Evolutionary conservation across 2,113 vertebrate genomes (phyloP).

Genomic region (Rhegmatorhina hoffmannsi): DNA sequence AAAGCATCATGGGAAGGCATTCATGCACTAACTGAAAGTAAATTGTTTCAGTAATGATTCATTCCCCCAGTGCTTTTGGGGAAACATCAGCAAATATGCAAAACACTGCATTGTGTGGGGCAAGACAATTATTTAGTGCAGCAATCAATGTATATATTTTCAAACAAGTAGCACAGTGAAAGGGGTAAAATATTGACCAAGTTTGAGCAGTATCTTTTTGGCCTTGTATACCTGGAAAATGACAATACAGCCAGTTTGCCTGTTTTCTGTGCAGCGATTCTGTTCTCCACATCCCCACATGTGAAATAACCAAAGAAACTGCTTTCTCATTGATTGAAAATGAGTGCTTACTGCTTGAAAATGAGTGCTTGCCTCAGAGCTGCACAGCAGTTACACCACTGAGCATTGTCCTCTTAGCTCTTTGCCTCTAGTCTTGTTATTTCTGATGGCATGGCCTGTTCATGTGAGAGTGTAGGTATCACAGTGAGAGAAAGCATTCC

Average conservation of each 20-base stretch:
- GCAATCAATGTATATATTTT: slow-evolving; percentile 50
- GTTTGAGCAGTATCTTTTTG: not conserved
- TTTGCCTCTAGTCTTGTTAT: not conserved
- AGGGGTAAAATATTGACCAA: not conserved
- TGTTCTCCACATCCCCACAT: not conserved
- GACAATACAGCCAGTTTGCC: not conserved
- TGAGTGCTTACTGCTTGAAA: not conserved
- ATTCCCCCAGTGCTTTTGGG: slow-evolving; percentile 78
- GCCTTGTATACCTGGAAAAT: not conserved
- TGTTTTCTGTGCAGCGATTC: not conserved
- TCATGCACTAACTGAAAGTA: slow-evolving; percentile 85
- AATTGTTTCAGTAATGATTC: slow-evolving; percentile 94
- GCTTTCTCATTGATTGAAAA: not conserved
- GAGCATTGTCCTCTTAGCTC: not conserved
- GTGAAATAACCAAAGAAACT: not conserved
- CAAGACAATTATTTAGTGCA: slow-evolving; percentile 65
- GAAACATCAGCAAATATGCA: slow-evolving; percentile 88
- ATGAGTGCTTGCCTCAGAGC: not conserved
- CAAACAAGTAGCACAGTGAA: slow-evolving; percentile 34
- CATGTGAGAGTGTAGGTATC: not conserved
- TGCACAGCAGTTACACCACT: not conserved
- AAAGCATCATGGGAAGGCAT: slow-evolving; percentile 86
- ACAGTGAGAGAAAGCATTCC: not conserved
- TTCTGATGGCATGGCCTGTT: not conserved
- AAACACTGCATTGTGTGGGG: slow-evolving; percentile 70